Percentiles rank a stretch among this genome's conserved stretches.
Conservation (phyloP, 1,140 invertebrate genomes). For the Arion vulgaris region DNA sequence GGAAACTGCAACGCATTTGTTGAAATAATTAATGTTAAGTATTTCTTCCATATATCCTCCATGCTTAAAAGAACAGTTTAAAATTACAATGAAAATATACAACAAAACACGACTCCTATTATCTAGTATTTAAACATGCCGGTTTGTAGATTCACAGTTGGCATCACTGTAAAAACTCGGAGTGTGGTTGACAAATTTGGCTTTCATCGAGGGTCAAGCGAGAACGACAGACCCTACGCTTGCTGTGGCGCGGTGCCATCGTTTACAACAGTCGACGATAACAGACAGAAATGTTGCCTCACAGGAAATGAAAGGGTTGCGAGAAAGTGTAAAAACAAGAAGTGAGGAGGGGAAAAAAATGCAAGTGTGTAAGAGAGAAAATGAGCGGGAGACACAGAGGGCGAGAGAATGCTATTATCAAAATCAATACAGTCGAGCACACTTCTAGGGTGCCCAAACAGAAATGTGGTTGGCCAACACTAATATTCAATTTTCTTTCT, state of each 20-base stretch:
- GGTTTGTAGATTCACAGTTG: not conserved
- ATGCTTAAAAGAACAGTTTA: too few species aligned
- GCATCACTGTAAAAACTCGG: not conserved
- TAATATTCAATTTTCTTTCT: not conserved
- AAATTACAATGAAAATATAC: too few species aligned
- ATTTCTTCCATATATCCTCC: too few species aligned
- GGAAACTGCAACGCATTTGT: too few species aligned
- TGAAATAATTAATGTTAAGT: too few species aligned
- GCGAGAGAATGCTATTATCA: constrained; percentile 7
- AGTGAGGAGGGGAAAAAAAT: not conserved
- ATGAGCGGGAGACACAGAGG: not conserved
- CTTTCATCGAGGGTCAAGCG: not conserved
- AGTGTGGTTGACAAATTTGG: not conserved
- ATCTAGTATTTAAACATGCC: not conserved
- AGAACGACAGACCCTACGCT: not conserved
- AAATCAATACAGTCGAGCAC: not conserved
- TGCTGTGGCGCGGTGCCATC: not conserved
- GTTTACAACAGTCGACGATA: not conserved
- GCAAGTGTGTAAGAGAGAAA: not conserved
- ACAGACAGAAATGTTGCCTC: not conserved
- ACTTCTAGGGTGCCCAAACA: not conserved
- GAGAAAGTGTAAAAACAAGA: not conserved
- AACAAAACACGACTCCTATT: too few species aligned
- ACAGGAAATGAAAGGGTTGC: not conserved
- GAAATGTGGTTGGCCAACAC: not conserved